Evolutionary conservation across 2,888 invertebrate genomes (phyloP), one percentile per base, ranked within the genome.

Genomic region (Teleiodes luculella): DNA sequence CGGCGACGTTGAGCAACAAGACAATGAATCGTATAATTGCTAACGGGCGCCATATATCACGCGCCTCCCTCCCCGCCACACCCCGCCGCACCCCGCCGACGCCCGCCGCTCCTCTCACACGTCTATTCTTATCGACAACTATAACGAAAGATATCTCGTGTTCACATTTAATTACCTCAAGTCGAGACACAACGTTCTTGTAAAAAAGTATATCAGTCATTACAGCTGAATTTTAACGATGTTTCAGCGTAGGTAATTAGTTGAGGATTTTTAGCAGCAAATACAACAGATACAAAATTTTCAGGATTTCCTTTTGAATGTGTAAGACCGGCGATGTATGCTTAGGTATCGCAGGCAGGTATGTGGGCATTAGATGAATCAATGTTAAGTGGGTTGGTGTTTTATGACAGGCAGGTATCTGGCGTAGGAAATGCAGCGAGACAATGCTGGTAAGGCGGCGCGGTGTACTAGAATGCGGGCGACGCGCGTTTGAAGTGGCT

Each of bases 401-500:
- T 54, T 50, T 50, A 54, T 50, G 43, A 51, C 37, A 31, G 18
- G 33, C 36, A 11, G 50, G 58, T 47, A 55, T 50, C 57, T 50
- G 55, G 54, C 54, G 57, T 51, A 59, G 56, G 57, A 57, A 61
- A 63, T 62, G 61, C 63, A 60, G 57, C 51, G 47, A 60, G 58
- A 68, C 68, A 64, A 65, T 67, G 67, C 55, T 64, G 57, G 57
- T 53, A 49, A 46, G 28, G 11, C 24, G 24, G 43, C 24, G 7
- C 16, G n/a, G 57, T 57, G 60, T 67, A 58, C 75, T 67, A 72
- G 74, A 72, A 78, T 76, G 63, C 63, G 53, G 62, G 57, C 57
- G 46, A 65, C 64, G 78, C 73, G 72, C 65, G 75, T 77, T 75
- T 76, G 74, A 74, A 68, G 75, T 69, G 58, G 56, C 57, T 52